Percentiles rank a stretch among this genome's conserved stretches.
phyloP scores from a whole-genome alignment of 92 coral and sea anemone genomes.

The Metridium senile region DNA sequence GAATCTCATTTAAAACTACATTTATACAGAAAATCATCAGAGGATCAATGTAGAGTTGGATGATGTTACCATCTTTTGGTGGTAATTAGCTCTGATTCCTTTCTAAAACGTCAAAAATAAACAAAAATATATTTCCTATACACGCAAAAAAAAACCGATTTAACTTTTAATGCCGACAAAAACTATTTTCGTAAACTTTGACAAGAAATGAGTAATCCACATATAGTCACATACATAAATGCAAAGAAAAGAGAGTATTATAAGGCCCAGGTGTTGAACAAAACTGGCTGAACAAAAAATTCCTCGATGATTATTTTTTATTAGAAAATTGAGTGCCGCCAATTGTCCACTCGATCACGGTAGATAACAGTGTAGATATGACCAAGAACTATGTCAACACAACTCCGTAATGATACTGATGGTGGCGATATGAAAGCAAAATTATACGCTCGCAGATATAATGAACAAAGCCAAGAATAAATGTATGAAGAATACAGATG shows the following conservation, averaged over 20 bases:
- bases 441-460: background rate
- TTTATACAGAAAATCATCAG: no score
- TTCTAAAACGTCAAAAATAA: no score
- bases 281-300: background rate
- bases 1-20: background rate
- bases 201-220: no score
- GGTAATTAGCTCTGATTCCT: no score
- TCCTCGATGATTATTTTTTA: background rate
- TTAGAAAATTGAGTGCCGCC: slow-evolving; percentile 10
- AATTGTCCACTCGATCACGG: slow-evolving; percentile 1
- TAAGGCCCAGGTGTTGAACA: background rate
- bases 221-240: no score
- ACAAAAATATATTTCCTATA: no score
- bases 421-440: slow-evolving; percentile 4
- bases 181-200: no score
- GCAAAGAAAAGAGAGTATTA: no score
- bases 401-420: background rate
- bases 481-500: background rate
- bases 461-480: background rate
- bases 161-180: no score
- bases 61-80: no score
- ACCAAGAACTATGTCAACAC: slow-evolving; percentile 1
- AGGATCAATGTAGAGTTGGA: no score
- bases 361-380: slow-evolving; percentile 2
- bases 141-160: no score